These are phyloP conservation scores for Holotrichia oblita DNA, from an alignment of 1,140 invertebrate species.

Conservation along the genomic window DNA sequence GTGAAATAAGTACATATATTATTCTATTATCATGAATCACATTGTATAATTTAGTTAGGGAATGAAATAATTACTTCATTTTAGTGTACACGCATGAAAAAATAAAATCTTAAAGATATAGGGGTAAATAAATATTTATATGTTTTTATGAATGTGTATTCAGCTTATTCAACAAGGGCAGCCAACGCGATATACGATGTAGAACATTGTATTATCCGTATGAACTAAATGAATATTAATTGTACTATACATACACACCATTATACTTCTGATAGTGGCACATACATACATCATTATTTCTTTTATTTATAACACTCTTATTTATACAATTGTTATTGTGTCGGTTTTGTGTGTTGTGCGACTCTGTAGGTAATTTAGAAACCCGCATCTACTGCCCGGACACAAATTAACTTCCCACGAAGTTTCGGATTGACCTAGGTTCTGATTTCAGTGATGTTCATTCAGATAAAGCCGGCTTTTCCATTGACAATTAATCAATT, in stretches of 20 bases:
- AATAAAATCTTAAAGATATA: background rate
- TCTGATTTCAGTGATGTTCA: conserved; percentile 1
- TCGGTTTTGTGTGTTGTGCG: background rate
- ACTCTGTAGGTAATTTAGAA: background rate
- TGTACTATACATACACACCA: background rate
- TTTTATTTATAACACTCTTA: conserved; percentile 22
- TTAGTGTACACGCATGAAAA: background rate
- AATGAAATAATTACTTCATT: too few relatives aligned
- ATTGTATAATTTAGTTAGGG: too few relatives aligned
- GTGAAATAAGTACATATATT: too few relatives aligned
- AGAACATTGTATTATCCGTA: background rate
- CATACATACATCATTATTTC: background rate
- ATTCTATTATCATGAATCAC: too few relatives aligned
- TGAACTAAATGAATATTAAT: conserved; percentile 10
- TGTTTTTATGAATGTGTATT: background rate
- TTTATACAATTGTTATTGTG: conserved; percentile 11
- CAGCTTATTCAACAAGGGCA: background rate
- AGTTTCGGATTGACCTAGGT: conserved; percentile 32
- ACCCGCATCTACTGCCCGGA: background rate
- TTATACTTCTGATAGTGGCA: background rate
- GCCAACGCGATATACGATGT: background rate
- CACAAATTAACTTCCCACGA: conserved; percentile 28
- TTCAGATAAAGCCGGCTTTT: conserved; percentile 6
- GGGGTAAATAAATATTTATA: conserved; percentile 27
- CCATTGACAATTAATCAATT: conserved; percentile 30